Conservation (phyloP, 1,140 invertebrate species). For the Orius insidiosus region DNA sequence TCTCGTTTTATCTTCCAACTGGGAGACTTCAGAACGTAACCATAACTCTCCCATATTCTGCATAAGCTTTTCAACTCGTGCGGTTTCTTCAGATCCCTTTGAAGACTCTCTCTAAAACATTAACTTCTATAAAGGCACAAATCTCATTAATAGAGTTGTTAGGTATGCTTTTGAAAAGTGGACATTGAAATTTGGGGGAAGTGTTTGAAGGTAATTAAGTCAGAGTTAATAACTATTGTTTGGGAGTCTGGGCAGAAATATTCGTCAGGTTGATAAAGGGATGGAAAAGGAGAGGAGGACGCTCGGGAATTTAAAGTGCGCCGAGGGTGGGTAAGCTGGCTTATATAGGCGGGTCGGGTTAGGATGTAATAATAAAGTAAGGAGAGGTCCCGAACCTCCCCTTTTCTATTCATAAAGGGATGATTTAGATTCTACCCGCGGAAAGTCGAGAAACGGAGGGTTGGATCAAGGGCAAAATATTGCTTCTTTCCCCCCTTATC, state of each 20-base stretch:
- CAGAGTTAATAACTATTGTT: no score
- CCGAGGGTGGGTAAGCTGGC: neutral
- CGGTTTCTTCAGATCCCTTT: neutral
- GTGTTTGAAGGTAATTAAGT: no score
- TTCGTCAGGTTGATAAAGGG: no score
- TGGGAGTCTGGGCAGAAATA: no score
- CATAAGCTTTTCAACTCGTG: slow-evolving; percentile 9
- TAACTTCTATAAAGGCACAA: no score
- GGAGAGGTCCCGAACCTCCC: neutral
- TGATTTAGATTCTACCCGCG: slow-evolving; percentile 5
- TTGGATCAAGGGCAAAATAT: slow-evolving; percentile 1
- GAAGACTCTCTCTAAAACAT: no score
- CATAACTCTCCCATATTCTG: slow-evolving; percentile 50
- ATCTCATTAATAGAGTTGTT: no score
- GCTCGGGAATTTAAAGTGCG: neutral
- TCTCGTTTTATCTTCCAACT: slow-evolving; percentile 39
- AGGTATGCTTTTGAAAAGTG: no score
- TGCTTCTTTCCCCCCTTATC: neutral
- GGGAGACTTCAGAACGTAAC: slow-evolving; percentile 52
- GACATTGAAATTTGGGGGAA: no score
- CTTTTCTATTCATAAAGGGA: slow-evolving; percentile 11
- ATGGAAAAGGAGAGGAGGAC: neutral
- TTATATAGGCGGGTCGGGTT: neutral
- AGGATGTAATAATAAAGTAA: slow-evolving; percentile 10
- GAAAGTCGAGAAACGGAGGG: no score